phyloP scores from a whole-genome alignment of 2,113 vertebrate genomes.

The Cryptomyrus ogoouensis region DNA sequence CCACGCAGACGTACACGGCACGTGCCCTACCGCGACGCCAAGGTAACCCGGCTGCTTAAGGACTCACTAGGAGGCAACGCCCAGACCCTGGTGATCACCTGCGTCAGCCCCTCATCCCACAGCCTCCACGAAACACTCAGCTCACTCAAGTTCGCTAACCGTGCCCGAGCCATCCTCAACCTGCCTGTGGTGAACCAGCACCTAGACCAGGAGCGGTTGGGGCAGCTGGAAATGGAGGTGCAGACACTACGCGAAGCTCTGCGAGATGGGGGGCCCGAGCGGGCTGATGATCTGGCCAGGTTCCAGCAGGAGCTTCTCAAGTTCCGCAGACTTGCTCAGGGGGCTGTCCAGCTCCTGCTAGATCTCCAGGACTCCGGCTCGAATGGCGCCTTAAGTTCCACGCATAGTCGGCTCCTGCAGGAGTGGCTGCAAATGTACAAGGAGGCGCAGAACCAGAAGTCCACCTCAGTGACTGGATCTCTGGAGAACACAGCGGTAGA shows the following conservation, averaged over 20 bases:
- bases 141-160: constrained; percentile 79
- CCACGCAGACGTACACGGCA: constrained; percentile 63
- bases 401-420: constrained; percentile 49
- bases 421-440: constrained; percentile 68
- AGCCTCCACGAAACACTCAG: constrained; percentile 77
- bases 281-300: constrained; percentile 52
- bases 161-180: constrained; percentile 75
- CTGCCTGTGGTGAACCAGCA: constrained; percentile 67
- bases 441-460: constrained; percentile 48
- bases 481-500: constrained; percentile 47
- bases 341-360: constrained; percentile 65
- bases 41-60: constrained; percentile 85
- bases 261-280: constrained; percentile 56
- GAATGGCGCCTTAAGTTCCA: constrained; percentile 48
- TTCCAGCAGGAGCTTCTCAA: constrained; percentile 53
- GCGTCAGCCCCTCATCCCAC: constrained; percentile 76
- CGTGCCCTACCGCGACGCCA: constrained; percentile 80
- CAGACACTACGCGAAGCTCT: constrained; percentile 70
- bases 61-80: constrained; percentile 84
- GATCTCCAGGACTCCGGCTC: constrained; percentile 53
- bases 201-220: constrained; percentile 58
- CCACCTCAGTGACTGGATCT: constrained; percentile 22
- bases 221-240: constrained; percentile 76
- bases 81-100: constrained; percentile 82
- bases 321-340: constrained; percentile 66